Evolutionary conservation across 2,888 invertebrate genomes (phyloP), one percentile per base, ranked within the genome.

Genomic region (Andrena minutula): DNA sequence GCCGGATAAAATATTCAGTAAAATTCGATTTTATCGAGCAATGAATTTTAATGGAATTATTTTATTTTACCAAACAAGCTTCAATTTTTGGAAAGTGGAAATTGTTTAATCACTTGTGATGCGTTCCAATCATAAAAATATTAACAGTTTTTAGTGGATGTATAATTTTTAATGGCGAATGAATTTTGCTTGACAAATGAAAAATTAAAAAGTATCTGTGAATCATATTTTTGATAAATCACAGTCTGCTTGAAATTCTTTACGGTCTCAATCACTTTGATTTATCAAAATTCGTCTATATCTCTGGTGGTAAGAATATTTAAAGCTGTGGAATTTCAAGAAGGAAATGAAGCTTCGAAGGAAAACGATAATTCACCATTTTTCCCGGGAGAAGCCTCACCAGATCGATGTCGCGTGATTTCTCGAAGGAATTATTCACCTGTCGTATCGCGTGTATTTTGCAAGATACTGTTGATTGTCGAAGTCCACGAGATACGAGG

Each of bases 351-450:
- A 7, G 7, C 6, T 51, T 16, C n/a, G 8, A 20, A 20, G 7
- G 51, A 16, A 51, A 51, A 51, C 51, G 41, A 41, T 41, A 41
- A 41, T 16, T 16, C n/a, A n/a, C 12, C 41, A 5, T 5, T 41
- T 41, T 53, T n/a, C n/a, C 53, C 8, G 7, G 20, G 20, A 20
- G 20, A 53, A 53, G 23, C 53, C 53, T 3, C n/a, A 20, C 20
- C 20, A 20, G n/a, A 20, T 20, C 53, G 23, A 23, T 56, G 10
- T 10, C 10, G 56, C 51, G 7, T 20, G 30, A 69, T 12, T 64
- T 64, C 60, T 10, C 26, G n/a, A 53, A 58, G 32, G 23, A 70
- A 78, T 73, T 53, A 69, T 64, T 73, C 47, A 49, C 26, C 26
- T 49, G 12, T 30, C n/a, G 10, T n/a, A 16, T 30, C 30, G 23